Base-by-base conservation (phyloP, 2,113 vertebrate genomes). In the Erinaceus europaeus region DNA sequence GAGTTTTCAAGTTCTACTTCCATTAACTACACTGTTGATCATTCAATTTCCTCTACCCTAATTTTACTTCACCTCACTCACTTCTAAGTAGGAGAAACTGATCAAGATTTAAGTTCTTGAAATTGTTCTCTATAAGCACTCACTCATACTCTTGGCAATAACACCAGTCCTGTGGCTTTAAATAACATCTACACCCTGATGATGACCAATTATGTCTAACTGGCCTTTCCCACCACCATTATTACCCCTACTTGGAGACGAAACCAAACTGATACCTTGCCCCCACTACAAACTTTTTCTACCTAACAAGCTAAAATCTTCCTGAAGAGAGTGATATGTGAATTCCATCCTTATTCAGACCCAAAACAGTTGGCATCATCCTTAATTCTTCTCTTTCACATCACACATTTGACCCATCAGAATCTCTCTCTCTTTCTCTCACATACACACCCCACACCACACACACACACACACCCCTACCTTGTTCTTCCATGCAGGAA, bases 61-160 rank as follows among this genome's bases (percentile, higher is more conserved):
- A 86, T 42, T 84, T 27, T 69, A 69, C 23, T 78, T 62, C 29
- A 46, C 23, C 4, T 59, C 46, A 36, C 23, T 73, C 38, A 68
- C 65, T 59, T 84, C 44, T 57, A 89, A 75, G 13, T 40, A 92
- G 62, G 0, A 86, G 25, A 85, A 89, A 80, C 65, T 34, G 21
- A 40, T 73, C 8, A 83, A 89, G 14, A 38, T 32, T 12, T 27
- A 42, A 69, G 23, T 38, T 55, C 65, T 74, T 53, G 42, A 34
- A 62, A 13, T 2, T 61, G 38, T 89, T 77, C 38, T 89, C 52
- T 83, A 38, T 36, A 61, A 27, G 88, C 7, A 73, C 5, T 86
- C 38, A 76, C 42, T 40, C 18, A 53, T n/a, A n/a, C 62, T n/a
- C 50, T 36, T 76, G 38, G 62, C 46, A n/a, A 72, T 46, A n/a